Conservation (phyloP, 2,797 vertebrate genomes). For the Neostethus bicornis region DNA sequence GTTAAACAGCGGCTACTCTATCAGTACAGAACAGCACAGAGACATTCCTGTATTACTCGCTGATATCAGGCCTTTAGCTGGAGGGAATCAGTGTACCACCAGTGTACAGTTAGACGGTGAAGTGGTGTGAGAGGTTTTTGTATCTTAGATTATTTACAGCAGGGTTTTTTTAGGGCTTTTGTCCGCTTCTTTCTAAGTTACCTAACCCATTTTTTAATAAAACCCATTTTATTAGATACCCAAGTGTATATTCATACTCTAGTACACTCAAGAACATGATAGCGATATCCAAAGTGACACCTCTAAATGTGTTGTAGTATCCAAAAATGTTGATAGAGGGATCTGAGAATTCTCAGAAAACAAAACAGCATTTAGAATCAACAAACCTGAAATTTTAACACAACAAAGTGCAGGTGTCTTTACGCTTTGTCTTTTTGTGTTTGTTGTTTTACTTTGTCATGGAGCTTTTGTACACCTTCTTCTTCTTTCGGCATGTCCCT, state of each 20-base stretch:
- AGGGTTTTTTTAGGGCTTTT: slow-evolving; percentile 40
- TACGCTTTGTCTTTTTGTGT: neutral
- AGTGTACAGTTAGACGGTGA: slow-evolving; percentile 25
- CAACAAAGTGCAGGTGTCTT: neutral
- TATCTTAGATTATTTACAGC: slow-evolving; percentile 53
- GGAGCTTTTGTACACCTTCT: no score
- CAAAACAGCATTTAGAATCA: neutral
- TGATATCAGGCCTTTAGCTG: slow-evolving; percentile 35
- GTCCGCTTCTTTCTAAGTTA: slow-evolving; percentile 26
- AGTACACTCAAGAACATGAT: slow-evolving; percentile 9
- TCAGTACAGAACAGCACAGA: slow-evolving; percentile 65
- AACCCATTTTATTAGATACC: slow-evolving; percentile 24
- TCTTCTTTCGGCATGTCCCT: neutral
- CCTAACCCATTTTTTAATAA: slow-evolving; percentile 21
- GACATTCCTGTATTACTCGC: slow-evolving; percentile 73
- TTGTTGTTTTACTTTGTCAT: neutral
- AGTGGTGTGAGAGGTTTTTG: slow-evolving; percentile 38
- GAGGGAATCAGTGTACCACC: slow-evolving; percentile 16
- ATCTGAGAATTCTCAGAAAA: neutral
- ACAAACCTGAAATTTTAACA: neutral
- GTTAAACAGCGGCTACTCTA: slow-evolving; percentile 65
- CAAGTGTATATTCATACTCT: slow-evolving; percentile 33
- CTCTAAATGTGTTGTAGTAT: neutral
- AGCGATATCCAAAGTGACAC: neutral
- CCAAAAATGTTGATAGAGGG: neutral